A percentile compares a stretch with the other conserved stretches of the same genome.
Conservation (phyloP, 2,888 invertebrate genomes). For the Cylloceria caligata region DNA sequence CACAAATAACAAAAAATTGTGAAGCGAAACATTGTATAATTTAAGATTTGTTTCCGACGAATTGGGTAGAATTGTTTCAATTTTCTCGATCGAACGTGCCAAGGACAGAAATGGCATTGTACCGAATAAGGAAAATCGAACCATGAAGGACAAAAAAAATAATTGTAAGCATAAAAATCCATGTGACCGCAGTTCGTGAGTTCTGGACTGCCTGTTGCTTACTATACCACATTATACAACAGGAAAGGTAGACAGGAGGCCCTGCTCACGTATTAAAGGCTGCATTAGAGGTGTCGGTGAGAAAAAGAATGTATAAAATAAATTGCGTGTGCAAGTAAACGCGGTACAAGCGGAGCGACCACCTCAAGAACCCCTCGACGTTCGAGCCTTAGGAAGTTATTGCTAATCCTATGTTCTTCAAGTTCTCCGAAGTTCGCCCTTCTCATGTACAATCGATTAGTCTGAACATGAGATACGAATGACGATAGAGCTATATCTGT, state of each 20-base stretch:
- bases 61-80: not conserved
- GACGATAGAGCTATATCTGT: not conserved
- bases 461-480: not conserved
- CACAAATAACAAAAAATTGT: not conserved
- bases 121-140: slow-evolving; percentile 5
- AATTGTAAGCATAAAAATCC: not conserved
- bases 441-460: not conserved
- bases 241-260: not conserved
- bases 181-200: slow-evolving; percentile 14
- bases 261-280: not conserved
- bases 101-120: not conserved
- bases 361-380: slow-evolving; percentile 9
- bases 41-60: not conserved
- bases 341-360: slow-evolving; percentile 29
- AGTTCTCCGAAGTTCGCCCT: not conserved
- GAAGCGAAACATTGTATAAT: not conserved
- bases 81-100: slow-evolving; percentile 4
- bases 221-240: slow-evolving; percentile 8
- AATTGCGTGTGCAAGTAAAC: slow-evolving; percentile 26
- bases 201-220: slow-evolving; percentile 5
- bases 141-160: not conserved
- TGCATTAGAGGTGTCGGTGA: slow-evolving; percentile 42
- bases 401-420: slow-evolving; percentile 46
- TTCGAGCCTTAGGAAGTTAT: slow-evolving; percentile 45
- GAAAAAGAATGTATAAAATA: slow-evolving; percentile 16